Evolutionary conservation across 2,113 vertebrate genomes (phyloP), one percentile per base, ranked within the genome.

Genomic region (Callipepla californica): DNA sequence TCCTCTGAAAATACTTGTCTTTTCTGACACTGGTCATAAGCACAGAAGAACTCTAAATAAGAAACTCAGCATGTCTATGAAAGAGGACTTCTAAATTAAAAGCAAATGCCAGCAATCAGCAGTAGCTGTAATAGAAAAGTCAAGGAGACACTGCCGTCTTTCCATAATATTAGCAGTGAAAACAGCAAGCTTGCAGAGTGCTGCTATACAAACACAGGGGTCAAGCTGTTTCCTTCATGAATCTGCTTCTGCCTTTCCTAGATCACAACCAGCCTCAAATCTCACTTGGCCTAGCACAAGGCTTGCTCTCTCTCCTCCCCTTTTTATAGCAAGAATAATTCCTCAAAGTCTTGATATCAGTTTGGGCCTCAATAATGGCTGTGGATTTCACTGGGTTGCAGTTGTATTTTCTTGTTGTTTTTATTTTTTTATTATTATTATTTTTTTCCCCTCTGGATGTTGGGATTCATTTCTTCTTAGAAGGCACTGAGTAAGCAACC

Each of bases 131-230:
- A 16, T 10, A 32, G 21, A 22, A 51, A 75, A 85, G 20, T 81
- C 48, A n/a, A 19, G 50, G 62, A 48, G 19, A 8, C 17, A 18
- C 3, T 0, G 0, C 15, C 73, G 23, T n/a, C 16, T 88, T 92
- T 47, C 48, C 21, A 5, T 1, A 19, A 22, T 38, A 48, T 53
- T 77, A 44, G 2, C 42, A 55, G 13, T 67, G 75, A 50, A 45
- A 65, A 22, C 30, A 81, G 23, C 25, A 40, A 36, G 10, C 0
- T 0, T 6, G 26, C 3, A 4, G 42, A 48, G 32, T 50, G 10
- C 20, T 28, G 57, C 2, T 4, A 9, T 19, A 28, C 20, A 80
- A 67, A 85, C 19, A 57, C 75, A 42, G 74, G 28, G 23, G 12
- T 42, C 23, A 53, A 36, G 51, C 42, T 3, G 7, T 13, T 25